A percentile compares a stretch with the other conserved stretches of the same genome.
Evolutionary conservation across 2,797 vertebrate species (phyloP).

Genomic region (Pipistrellus pipistrellus): DNA sequence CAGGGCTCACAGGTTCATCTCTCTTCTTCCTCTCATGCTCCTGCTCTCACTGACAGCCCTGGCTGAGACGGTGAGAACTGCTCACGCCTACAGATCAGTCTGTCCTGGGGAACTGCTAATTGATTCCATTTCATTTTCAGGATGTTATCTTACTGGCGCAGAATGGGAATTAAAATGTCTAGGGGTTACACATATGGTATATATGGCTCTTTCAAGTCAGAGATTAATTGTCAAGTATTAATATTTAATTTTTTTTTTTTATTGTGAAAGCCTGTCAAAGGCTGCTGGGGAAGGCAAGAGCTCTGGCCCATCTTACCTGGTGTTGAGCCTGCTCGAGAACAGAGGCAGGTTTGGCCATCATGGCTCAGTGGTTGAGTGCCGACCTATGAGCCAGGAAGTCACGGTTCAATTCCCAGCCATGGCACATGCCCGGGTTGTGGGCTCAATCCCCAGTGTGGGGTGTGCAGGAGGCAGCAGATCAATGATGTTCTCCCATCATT

Average conservation of each 20-base stretch:
- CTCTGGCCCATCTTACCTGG: neutral
- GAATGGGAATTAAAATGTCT: constrained; percentile 73
- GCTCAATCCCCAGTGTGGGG: too few relatives aligned
- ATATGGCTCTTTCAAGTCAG: constrained; percentile 39
- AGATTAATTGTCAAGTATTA: constrained; percentile 70
- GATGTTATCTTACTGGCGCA: constrained; percentile 67
- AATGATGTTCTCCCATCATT: too few relatives aligned
- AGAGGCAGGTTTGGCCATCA: neutral
- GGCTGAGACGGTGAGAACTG: neutral
- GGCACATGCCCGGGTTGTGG: too few relatives aligned
- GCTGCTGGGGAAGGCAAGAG: neutral
- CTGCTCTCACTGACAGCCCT: neutral
- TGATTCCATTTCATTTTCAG: constrained; percentile 73
- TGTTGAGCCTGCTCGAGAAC: neutral
- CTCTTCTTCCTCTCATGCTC: neutral
- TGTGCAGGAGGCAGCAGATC: too few relatives aligned
- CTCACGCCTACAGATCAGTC: neutral
- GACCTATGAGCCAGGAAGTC: too few relatives aligned
- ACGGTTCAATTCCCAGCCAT: too few relatives aligned
- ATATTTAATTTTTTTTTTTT: constrained; percentile 1
- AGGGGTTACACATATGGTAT: constrained; percentile 60
- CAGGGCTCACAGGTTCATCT: neutral
- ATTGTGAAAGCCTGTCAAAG: constrained; percentile 45
- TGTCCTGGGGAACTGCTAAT: constrained; percentile 66
- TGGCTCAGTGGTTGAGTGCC: too few relatives aligned